A percentile compares a stretch with the other conserved stretches of the same genome.
Evolutionary conservation across 2,797 vertebrate genomes (phyloP).

Genomic region (Lutra lutra): DNA sequence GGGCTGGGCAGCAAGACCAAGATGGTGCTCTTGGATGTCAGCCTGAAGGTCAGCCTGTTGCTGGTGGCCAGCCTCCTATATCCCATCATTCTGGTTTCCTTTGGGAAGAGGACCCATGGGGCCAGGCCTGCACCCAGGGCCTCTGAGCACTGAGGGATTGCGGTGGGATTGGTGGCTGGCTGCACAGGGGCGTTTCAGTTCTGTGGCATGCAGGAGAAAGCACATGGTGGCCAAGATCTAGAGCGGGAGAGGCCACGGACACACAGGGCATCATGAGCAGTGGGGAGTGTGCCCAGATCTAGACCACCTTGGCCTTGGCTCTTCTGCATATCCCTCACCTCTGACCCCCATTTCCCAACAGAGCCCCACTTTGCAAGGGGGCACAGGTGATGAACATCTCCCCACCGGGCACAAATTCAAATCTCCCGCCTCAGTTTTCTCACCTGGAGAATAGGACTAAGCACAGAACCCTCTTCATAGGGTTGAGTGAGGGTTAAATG

Average conservation of each 20-base stretch:
- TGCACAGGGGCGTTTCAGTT: neutral
- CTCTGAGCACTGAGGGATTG: neutral
- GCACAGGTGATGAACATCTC: neutral
- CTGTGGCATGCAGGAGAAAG: neutral
- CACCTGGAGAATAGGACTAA: neutral
- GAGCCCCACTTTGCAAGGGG: too few species aligned
- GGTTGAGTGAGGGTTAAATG: neutral
- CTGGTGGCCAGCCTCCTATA: neutral
- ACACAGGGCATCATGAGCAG: too few species aligned
- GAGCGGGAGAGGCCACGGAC: neutral
- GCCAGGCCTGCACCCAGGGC: neutral
- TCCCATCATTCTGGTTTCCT: neutral
- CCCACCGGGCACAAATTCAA: neutral
- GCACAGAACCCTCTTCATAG: neutral
- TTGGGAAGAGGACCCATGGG: neutral
- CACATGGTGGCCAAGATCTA: neutral
- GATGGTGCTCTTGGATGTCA: neutral
- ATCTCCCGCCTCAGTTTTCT: neutral
- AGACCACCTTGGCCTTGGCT: neutral
- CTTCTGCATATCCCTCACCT: too few species aligned
- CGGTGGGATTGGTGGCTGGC: neutral
- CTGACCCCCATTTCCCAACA: too few species aligned
- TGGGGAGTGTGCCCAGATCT: neutral
- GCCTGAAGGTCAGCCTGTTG: neutral
- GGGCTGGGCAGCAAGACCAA: neutral